These are phyloP conservation scores for Lonchura striata DNA, from an alignment of 2,113 vertebrate genomes.

Conservation along the genomic window DNA sequence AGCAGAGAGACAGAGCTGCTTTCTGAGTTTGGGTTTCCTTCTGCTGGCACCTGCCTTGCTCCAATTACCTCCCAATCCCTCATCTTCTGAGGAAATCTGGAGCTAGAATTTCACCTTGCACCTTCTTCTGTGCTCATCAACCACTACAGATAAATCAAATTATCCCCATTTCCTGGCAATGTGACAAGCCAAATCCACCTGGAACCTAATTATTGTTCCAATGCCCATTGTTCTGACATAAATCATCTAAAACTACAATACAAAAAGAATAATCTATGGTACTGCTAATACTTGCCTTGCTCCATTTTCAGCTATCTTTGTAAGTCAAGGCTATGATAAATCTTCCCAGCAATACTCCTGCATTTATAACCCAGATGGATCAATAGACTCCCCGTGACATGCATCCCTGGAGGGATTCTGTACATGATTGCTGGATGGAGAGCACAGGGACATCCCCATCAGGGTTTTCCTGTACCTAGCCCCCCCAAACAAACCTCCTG, in stretches of 20 bases:
- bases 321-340: background rate
- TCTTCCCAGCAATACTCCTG: background rate
- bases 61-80: background rate
- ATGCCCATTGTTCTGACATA: background rate
- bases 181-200: background rate
- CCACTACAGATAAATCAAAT: background rate
- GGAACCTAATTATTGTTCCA: background rate
- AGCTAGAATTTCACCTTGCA: background rate
- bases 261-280: background rate
- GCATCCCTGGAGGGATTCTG: background rate
- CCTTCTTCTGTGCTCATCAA: background rate
- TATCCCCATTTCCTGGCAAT: background rate
- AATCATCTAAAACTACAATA: background rate
- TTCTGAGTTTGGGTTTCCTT: background rate
- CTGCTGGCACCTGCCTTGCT: background rate
- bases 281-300: background rate
- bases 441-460: rapidly evolving
- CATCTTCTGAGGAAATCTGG: background rate
- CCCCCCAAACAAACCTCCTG: background rate
- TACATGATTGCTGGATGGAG: rapidly evolving
- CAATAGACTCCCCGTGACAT: rapidly evolving
- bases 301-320: background rate
- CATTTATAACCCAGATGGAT: background rate
- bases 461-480: rapidly evolving
- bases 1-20: background rate